Percentiles rank a stretch among this genome's conserved stretches.
Conservation (phyloP, 1,140 invertebrate species). For the Trichogramma pretiosum region DNA sequence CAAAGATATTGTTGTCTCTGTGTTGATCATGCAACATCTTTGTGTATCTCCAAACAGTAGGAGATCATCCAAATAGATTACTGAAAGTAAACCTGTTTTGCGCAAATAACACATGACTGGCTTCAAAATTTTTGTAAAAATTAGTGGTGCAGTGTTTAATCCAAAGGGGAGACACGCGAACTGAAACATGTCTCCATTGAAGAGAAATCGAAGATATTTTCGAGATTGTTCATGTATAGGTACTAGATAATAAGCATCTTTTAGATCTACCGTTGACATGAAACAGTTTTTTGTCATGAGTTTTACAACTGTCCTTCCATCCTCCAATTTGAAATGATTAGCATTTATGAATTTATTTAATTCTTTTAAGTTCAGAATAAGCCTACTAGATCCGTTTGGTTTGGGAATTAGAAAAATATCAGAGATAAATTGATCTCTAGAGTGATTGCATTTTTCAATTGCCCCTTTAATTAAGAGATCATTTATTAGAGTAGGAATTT, state of each 20-base stretch:
- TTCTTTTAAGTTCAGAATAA: too few species aligned
- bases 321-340: neutral
- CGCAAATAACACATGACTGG: slow-evolving; percentile 1
- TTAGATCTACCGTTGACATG: slow-evolving; percentile 9
- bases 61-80: slow-evolving; percentile 10
- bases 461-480: slow-evolving; percentile 12
- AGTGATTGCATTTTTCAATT: slow-evolving; percentile 3
- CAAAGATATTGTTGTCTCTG: slow-evolving; percentile 1
- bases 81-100: slow-evolving; percentile 1
- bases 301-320: slow-evolving; percentile 3
- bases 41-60: neutral
- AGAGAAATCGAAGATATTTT: slow-evolving; percentile 10
- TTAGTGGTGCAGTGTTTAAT: slow-evolving; percentile 2
- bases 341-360: neutral
- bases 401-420: neutral
- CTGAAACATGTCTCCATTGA: slow-evolving; percentile 1
- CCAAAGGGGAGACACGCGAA: slow-evolving; percentile 10
- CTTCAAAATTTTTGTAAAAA: slow-evolving; percentile 14
- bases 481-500: slow-evolving; percentile 11
- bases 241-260: slow-evolving; percentile 10
- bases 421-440: neutral
- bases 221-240: neutral
- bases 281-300: neutral
- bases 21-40: neutral
- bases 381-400: neutral